Percentiles rank a stretch among this genome's conserved stretches.
phyloP scores from a whole-genome alignment of 2,113 vertebrate species.

The Sminthopsis crassicaudata region DNA sequence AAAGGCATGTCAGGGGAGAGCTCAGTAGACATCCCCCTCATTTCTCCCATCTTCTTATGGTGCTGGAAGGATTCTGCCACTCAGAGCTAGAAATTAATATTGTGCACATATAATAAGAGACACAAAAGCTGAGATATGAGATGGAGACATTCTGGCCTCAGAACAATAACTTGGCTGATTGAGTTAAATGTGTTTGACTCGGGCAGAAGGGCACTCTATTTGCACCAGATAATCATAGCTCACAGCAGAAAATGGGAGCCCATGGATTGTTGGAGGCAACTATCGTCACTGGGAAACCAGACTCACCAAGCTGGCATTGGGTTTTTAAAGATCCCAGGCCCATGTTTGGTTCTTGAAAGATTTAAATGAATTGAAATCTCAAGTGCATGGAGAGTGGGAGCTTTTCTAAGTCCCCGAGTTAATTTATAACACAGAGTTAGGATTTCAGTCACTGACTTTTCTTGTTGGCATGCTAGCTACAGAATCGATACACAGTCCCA shows the following conservation, averaged over 20 bases:
- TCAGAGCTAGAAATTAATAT: slow-evolving; percentile 78
- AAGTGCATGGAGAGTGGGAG: neutral
- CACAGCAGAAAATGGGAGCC: slow-evolving; percentile 58
- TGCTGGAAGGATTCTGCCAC: slow-evolving; percentile 59
- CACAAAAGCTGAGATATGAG: slow-evolving; percentile 76
- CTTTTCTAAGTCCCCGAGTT: slow-evolving; percentile 49
- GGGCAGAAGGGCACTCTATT: slow-evolving; percentile 62
- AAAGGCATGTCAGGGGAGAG: slow-evolving; percentile 53
- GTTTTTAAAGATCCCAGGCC: slow-evolving; percentile 3
- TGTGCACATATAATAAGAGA: slow-evolving; percentile 62
- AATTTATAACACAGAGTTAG: slow-evolving; percentile 35
- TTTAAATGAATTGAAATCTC: neutral
- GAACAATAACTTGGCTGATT: slow-evolving; percentile 78
- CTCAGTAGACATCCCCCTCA: slow-evolving; percentile 50
- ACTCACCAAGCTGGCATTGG: slow-evolving; percentile 46
- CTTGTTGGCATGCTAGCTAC: neutral
- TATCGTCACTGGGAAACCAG: slow-evolving; percentile 35
- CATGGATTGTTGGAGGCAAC: slow-evolving; percentile 22
- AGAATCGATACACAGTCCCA: slow-evolving; percentile 14
- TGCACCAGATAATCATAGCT: slow-evolving; percentile 54
- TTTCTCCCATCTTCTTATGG: slow-evolving; percentile 61
- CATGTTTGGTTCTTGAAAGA: slow-evolving; percentile 9
- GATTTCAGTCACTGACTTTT: slow-evolving; percentile 12
- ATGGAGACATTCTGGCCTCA: slow-evolving; percentile 79
- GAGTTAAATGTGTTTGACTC: slow-evolving; percentile 71